A percentile compares a stretch with the other conserved stretches of the same genome.
These are phyloP conservation scores for Penaeus vannamei DNA, from an alignment of 1,140 invertebrate genomes.

Conservation along the genomic window DNA sequence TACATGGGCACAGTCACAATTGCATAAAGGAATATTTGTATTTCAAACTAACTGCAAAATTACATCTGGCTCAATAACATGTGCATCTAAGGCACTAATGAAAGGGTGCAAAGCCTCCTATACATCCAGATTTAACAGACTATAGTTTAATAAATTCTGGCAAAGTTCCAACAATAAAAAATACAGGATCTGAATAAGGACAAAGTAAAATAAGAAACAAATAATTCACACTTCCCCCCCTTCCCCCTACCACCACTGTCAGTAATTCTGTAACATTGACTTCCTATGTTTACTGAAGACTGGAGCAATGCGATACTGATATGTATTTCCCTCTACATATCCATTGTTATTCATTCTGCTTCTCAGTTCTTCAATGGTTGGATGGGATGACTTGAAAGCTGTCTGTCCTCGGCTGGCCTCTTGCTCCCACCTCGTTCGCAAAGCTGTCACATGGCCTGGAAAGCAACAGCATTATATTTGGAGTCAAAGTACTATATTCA, in stretches of 20 bases:
- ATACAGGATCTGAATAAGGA: neutral
- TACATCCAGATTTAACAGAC: too few species aligned
- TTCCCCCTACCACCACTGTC: neutral
- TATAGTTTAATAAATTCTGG: too few species aligned
- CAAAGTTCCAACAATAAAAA: too few species aligned
- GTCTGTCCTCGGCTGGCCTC: slow-evolving; percentile 69
- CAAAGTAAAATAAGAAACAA: neutral
- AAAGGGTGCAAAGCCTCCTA: too few species aligned
- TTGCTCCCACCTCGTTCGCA: slow-evolving; percentile 71
- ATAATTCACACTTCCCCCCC: neutral
- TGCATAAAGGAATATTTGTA: too few species aligned
- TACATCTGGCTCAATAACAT: too few species aligned
- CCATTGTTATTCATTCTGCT: slow-evolving; percentile 64
- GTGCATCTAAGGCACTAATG: too few species aligned
- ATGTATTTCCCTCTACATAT: slow-evolving; percentile 65
- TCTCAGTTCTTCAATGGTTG: slow-evolving; percentile 63
- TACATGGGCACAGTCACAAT: too few species aligned
- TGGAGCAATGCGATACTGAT: slow-evolving; percentile 63
- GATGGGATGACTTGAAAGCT: slow-evolving; percentile 65
- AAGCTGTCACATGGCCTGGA: slow-evolving; percentile 71
- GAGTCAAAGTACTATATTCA: too few species aligned
- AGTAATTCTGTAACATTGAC: slow-evolving; percentile 52
- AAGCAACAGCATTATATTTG: slow-evolving; percentile 43
- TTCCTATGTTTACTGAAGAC: slow-evolving; percentile 58
- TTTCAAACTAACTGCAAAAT: too few species aligned